Conservation (phyloP, 2,888 invertebrate genomes). For the Clunio marinus region DNA sequence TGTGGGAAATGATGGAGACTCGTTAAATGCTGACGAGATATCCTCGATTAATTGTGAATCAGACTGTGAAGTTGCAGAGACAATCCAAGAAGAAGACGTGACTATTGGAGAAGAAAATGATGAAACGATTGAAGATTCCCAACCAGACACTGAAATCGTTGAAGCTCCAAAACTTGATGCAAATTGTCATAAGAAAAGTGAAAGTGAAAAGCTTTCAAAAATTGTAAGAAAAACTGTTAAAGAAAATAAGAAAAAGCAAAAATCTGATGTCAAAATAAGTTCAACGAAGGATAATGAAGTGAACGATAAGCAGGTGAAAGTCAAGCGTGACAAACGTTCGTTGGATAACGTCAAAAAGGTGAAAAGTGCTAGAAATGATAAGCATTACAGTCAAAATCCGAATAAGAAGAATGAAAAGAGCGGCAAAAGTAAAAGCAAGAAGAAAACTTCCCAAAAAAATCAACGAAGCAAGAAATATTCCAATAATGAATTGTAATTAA, state of each 20-base stretch:
- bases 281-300: neutral
- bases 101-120: neutral
- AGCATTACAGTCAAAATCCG: constrained; percentile 8
- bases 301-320: neutral
- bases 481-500: neutral
- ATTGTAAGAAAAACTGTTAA: neutral
- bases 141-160: neutral
- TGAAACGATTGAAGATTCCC: neutral
- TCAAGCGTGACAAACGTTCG: neutral
- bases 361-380: neutral
- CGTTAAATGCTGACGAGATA: too few relatives aligned
- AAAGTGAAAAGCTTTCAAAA: constrained; percentile 14
- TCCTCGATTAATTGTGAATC: too few relatives aligned
- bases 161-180: neutral
- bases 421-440: neutral
- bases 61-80: too few relatives aligned
- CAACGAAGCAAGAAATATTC: neutral
- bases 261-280: neutral
- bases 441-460: neutral
- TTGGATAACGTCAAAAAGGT: too few relatives aligned
- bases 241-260: neutral
- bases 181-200: constrained; percentile 1
- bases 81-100: too few relatives aligned
- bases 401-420: neutral
- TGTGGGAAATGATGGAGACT: too few relatives aligned